These are phyloP conservation scores for Neodiprion virginianus DNA, from an alignment of 1,140 invertebrate genomes.

Conservation along the genomic window DNA sequence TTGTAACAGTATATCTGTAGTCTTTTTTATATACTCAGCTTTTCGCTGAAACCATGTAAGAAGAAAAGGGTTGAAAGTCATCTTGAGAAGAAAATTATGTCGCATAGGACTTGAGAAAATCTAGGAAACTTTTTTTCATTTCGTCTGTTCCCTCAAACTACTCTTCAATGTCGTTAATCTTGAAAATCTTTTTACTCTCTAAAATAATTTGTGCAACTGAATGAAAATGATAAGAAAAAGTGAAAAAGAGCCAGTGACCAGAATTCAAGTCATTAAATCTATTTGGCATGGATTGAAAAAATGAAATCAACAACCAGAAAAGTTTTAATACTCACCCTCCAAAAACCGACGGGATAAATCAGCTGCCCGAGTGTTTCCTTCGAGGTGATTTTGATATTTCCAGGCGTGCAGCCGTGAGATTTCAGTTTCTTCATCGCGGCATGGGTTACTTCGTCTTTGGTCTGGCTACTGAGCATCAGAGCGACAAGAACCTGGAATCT, in stretches of 20 bases:
- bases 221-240: no score
- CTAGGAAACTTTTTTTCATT: no score
- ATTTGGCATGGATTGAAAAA: conserved; percentile 17
- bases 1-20: conserved; percentile 80
- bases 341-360: conserved; percentile 95
- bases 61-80: neutral
- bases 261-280: neutral
- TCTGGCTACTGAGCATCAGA: conserved; percentile 97
- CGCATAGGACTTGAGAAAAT: conserved; percentile 23
- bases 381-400: conserved; percentile 75
- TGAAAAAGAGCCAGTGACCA: neutral
- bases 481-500: conserved; percentile 91
- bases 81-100: neutral
- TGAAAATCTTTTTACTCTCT: no score
- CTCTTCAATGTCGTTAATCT: no score
- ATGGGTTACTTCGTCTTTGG: conserved; percentile 93
- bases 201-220: no score
- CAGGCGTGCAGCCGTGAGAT: conserved; percentile 78
- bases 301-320: neutral
- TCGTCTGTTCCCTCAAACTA: no score
- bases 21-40: conserved; percentile 89
- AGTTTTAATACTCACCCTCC: conserved; percentile 73
- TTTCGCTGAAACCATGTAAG: conserved; percentile 74
- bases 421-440: conserved; percentile 86
- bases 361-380: conserved; percentile 80